phyloP scores from a whole-genome alignment of 2,113 vertebrate species.

The Syngnathus floridae region DNA sequence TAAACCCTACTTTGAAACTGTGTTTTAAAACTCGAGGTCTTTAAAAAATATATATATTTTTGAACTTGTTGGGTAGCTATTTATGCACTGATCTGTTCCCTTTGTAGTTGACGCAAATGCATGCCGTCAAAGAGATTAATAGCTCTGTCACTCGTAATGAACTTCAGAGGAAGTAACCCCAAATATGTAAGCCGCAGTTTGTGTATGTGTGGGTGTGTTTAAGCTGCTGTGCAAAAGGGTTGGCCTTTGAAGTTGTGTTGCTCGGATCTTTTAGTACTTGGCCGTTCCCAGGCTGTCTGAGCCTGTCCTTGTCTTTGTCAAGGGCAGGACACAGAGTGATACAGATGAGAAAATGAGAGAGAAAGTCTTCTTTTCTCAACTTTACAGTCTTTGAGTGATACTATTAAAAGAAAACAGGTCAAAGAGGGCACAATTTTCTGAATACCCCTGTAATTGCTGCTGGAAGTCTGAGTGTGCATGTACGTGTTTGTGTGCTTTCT shows the following conservation, averaged over 20 bases:
- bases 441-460: conserved; percentile 18
- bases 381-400: conserved; percentile 15
- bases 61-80: conserved; percentile 14
- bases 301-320: conserved; percentile 54
- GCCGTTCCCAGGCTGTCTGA: conserved; percentile 63
- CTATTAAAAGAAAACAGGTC: conserved; percentile 20
- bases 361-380: conserved; percentile 3
- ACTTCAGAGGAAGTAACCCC: conserved; percentile 59
- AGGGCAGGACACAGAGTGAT: conserved; percentile 46
- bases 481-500: neutral
- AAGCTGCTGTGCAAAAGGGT: conserved; percentile 60
- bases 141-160: conserved; percentile 56
- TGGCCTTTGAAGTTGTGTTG: conserved; percentile 61
- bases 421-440: neutral
- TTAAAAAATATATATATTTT: conserved; percentile 9
- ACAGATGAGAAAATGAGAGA: conserved; percentile 27
- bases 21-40: too few relatives aligned
- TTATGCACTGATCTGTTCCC: conserved; percentile 38
- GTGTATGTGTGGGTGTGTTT: conserved; percentile 65
- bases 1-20: too few relatives aligned
- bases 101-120: conserved; percentile 34
- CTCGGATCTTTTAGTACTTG: conserved; percentile 49
- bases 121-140: conserved; percentile 48
- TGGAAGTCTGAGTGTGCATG: neutral
- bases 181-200: conserved; percentile 64